Evolutionary conservation across 2,797 vertebrate genomes (phyloP), one percentile per base, ranked within the genome.

Genomic region (Manis pentadactyla): DNA sequence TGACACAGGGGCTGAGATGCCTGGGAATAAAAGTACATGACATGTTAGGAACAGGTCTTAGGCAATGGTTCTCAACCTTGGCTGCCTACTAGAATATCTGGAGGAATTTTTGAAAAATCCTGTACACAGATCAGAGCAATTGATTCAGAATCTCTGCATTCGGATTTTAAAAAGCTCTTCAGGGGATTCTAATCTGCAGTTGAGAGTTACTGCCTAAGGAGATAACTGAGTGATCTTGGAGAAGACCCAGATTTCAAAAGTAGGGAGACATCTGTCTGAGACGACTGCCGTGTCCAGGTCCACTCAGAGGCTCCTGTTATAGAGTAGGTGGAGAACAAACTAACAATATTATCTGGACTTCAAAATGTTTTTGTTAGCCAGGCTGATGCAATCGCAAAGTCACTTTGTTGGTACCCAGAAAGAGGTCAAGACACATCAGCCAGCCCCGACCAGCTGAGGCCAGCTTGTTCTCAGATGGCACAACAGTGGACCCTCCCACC

Each of bases 231-330:
- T 59, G 19, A 66, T 25, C 18, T 9, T 25, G 53, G 25, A 68
- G 63, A 81, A 73, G 15, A 77, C 5, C 7, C 19, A 11, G 6
- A 19, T 39, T 69, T 69, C 9, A 59, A 81, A 94, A 29, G 74
- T 12, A 66, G 31, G 27, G 29, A 21, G 31, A 51, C 31, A 39
- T 31, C 74, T n/a, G 8, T 6, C n/a, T 12, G 19, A 89, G 46
- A 34, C 2, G 34, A 51, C 31, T 13, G 25, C 15, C 6, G 0
- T 2, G 5, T 29, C 25, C 2, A 25, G 4, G 11, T 23, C 5
- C 14, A 64, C 4, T 17, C 27, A 29, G 14, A 49, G 29, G 34
- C 14, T 15, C 37, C 34, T 13, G 29, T 12, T 61, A n/a, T 1
- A 53, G 53, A 74, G 39, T 31, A 59, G 29, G 27, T 19, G 23